Conservation (phyloP, 2,888 invertebrate species). For the Lasioglossum vierecki region DNA sequence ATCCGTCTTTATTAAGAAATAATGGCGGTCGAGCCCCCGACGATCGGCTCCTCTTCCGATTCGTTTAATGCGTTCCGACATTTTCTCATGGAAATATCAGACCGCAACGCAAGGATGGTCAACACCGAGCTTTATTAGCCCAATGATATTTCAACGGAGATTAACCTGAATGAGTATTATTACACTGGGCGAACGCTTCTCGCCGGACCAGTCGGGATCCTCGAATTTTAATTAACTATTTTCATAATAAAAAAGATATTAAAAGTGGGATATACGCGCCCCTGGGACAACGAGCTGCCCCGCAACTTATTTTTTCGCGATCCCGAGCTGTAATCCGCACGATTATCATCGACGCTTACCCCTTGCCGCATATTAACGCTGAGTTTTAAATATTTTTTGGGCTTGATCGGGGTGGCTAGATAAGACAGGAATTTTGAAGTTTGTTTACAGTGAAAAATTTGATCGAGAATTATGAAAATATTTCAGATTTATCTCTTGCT, state of each 20-base stretch:
- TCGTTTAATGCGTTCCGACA: conserved; percentile 41
- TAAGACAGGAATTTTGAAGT: not conserved
- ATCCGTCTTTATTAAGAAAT: conserved; percentile 74
- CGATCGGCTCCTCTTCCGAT: conserved; percentile 35
- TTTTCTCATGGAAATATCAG: conserved; percentile 43
- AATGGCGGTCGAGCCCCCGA: conserved; percentile 12
- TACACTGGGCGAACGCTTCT: conserved; percentile 31
- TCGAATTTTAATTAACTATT: conserved; percentile 59
- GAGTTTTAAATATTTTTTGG: no score
- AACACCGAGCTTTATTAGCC: conserved; percentile 47
- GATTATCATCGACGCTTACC: not conserved
- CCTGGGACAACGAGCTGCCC: not conserved
- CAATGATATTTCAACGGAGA: conserved; percentile 59
- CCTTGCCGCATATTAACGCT: not conserved
- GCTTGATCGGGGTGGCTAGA: not conserved
- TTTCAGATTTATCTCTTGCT: not conserved
- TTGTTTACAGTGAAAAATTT: not conserved
- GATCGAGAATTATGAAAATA: not conserved
- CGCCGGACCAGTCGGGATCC: not conserved
- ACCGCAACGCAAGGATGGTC: not conserved
- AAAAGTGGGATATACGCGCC: conserved; percentile 28
- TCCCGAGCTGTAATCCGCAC: conserved; percentile 15
- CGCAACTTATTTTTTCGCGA: conserved; percentile 18
- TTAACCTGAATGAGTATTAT: conserved; percentile 50
- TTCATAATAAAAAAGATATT: conserved; percentile 52